Base-by-base conservation (phyloP, 2,113 vertebrate genomes). In the Macroglossus sobrinus region DNA sequence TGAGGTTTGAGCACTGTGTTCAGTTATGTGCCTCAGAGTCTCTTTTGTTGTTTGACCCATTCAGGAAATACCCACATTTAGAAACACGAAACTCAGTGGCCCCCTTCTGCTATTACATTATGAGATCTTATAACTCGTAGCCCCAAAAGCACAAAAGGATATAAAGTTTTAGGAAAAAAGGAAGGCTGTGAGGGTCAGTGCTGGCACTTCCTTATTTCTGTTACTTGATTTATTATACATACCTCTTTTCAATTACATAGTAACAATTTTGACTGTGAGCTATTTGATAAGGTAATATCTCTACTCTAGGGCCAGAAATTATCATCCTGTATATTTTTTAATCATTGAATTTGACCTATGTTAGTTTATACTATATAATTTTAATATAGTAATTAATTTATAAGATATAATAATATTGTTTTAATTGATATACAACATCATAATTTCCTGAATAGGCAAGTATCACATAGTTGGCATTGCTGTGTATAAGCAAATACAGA, bases 1-100 rank as follows among this genome's bases (percentile, higher is more conserved):
- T 64, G 99, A 99, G 99, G 99, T 99, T 69, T 97, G 98, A 96
- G 26, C 57, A 50, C 63, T 92, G 33, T 96, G 86, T 92, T 80
- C 40, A 64, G 76, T 90, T 84, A 57, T 38, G 72, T 94, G 89
- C 82, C 94, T 95, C 26, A 15, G 50, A 47, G 68, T 96, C 76
- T 11, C 0, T 84, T 63, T 74, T 76, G 18, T 88, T 74, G 89
- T 92, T 93, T 85, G 80, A 38, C 45, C 28, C 4, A 0, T 47
- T 92, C 5, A 33, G 35, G 55, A 79, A 79, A 93, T 33, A 57
- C 61, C 10, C 13, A 0, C 22, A 14, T 43, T 40, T n/a, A 68
- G 47, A 92, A 93, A 64, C 7, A 26, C 45, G 35, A 50, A n/a
- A 8, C 19, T 79, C 61, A 12, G 1, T 9, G 40, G 1, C 33